Percentiles rank a stretch among this genome's conserved stretches.
Conservation (phyloP, 2,113 vertebrate genomes). For the Takifugu flavidus region DNA sequence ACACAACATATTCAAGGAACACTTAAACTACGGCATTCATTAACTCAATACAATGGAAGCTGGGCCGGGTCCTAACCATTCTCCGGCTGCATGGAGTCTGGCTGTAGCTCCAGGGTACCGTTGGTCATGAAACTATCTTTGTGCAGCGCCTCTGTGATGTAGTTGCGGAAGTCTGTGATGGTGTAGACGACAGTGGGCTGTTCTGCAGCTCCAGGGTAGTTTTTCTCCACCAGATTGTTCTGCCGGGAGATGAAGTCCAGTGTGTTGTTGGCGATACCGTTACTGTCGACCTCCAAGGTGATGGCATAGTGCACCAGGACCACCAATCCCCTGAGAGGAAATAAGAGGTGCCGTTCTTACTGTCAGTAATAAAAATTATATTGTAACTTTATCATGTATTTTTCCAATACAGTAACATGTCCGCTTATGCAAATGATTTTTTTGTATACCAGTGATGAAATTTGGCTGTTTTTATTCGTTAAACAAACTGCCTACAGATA, state of each 20-base stretch:
- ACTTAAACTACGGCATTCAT: no score
- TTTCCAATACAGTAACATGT: no score
- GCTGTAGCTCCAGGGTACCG: conserved; percentile 73
- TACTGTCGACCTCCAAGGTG: conserved; percentile 79
- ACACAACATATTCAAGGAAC: no score
- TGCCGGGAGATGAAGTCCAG: conserved; percentile 87
- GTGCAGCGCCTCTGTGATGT: conserved; percentile 84
- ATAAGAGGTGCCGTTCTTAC: neutral
- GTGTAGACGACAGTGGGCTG: conserved; percentile 87
- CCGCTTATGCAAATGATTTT: no score
- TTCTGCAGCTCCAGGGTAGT: conserved; percentile 76
- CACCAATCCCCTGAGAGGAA: conserved; percentile 71
- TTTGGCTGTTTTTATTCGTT: no score
- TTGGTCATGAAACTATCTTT: conserved; percentile 81
- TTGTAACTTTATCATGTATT: no score
- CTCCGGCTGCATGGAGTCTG: conserved; percentile 75
- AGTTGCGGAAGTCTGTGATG: conserved; percentile 86
- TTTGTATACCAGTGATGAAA: no score
- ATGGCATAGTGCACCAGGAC: conserved; percentile 84
- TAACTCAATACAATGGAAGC: no score
- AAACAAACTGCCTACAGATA: no score
- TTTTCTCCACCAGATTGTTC: conserved; percentile 88
- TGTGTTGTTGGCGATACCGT: conserved; percentile 79
- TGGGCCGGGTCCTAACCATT: conserved; percentile 66
- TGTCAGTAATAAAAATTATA: no score